Percentiles rank a stretch among this genome's conserved stretches.
These are phyloP conservation scores for Hymenochirus boettgeri DNA, from an alignment of 2,113 vertebrate species.

Conservation along the genomic window DNA sequence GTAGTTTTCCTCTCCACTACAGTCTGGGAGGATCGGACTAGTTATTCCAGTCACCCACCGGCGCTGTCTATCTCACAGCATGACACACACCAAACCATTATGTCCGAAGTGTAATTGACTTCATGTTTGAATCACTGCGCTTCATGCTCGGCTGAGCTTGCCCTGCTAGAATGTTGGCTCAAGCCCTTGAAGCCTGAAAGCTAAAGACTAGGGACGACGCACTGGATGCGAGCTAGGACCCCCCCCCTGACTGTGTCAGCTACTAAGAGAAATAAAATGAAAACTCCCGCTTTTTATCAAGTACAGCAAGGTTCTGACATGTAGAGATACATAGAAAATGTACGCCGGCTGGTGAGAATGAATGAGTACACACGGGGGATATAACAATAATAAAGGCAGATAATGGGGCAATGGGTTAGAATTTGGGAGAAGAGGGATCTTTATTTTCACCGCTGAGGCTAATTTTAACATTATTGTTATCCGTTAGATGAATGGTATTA, in stretches of 20 bases:
- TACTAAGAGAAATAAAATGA: conserved; percentile 24
- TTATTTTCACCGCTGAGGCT: too few relatives aligned
- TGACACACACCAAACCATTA: conserved; percentile 42
- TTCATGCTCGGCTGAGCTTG: conserved; percentile 31
- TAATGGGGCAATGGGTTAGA: too few relatives aligned
- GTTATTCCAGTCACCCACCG: conserved; percentile 32
- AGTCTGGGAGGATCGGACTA: background rate
- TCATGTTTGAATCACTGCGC: conserved; percentile 40
- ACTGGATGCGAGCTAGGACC: conserved; percentile 8
- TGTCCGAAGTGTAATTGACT: conserved; percentile 38
- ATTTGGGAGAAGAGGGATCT: too few relatives aligned
- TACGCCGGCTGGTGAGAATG: too few relatives aligned
- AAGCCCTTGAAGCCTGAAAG: conserved; percentile 16
- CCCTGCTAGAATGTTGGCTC: conserved; percentile 26
- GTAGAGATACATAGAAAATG: too few relatives aligned
- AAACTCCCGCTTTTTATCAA: too few relatives aligned
- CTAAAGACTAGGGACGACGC: conserved; percentile 16
- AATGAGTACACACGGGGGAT: too few relatives aligned
- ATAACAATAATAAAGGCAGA: too few relatives aligned
- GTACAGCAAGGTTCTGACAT: too few relatives aligned
- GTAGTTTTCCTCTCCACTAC: conserved; percentile 5
- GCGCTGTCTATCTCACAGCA: conserved; percentile 16
- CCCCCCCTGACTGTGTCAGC: conserved; percentile 9
- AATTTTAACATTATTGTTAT: too few relatives aligned
- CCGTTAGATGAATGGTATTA: too few relatives aligned